These are phyloP conservation scores for Gadopsis bispinosus DNA, from an alignment of 2,797 vertebrate species.

Conservation along the genomic window DNA sequence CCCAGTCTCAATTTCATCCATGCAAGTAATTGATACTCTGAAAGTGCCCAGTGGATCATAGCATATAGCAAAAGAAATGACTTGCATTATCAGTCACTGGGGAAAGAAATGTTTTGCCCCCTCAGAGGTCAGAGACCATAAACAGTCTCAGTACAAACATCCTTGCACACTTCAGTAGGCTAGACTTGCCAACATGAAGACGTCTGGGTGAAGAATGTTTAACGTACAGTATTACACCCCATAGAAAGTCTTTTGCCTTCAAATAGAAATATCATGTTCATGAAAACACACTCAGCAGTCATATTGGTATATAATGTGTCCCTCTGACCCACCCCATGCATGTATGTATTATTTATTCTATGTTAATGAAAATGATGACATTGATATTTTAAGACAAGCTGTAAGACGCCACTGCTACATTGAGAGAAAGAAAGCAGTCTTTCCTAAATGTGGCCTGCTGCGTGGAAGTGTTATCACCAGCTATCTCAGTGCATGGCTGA, in stretches of 20 bases:
- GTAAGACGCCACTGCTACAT: background rate
- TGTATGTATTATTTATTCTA: slow-evolving; percentile 40
- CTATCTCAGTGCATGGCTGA: slow-evolving; percentile 63
- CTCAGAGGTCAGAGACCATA: slow-evolving; percentile 10
- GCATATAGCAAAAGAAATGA: slow-evolving; percentile 18
- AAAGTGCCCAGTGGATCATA: slow-evolving; percentile 12
- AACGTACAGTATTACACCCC: background rate
- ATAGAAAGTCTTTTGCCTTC: background rate
- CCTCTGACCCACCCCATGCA: background rate
- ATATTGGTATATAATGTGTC: slow-evolving; percentile 9
- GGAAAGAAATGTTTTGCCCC: background rate
- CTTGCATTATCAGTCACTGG: background rate
- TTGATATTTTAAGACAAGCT: slow-evolving; percentile 39
- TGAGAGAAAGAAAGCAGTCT: slow-evolving; percentile 18
- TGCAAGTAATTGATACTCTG: slow-evolving; percentile 53
- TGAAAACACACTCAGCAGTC: background rate
- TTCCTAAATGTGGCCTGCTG: slow-evolving; percentile 52
- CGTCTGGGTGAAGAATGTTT: background rate
- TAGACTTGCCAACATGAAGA: background rate
- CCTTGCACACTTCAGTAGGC: background rate
- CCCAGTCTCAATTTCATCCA: slow-evolving; percentile 51
- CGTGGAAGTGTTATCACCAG: slow-evolving; percentile 64
- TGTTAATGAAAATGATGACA: slow-evolving; percentile 38
- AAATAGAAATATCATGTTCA: background rate
- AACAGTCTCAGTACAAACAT: background rate